Evolutionary conservation across 2,797 vertebrate genomes (phyloP), one percentile per base, ranked within the genome.

Genomic region (Sebastes trivittatus): DNA sequence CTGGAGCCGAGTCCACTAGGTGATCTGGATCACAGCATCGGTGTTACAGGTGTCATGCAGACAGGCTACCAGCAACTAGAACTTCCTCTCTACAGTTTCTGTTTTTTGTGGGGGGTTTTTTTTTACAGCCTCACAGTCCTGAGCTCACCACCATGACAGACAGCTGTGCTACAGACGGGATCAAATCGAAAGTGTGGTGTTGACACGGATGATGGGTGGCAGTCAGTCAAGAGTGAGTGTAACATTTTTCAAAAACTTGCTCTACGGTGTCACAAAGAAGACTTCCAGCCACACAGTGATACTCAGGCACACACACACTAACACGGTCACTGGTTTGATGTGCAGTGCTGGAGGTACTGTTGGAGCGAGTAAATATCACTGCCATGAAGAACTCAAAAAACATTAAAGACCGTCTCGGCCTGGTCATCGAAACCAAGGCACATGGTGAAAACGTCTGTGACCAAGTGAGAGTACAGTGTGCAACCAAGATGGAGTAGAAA

Each of bases 201-300:
- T 73, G 83, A 91, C 79, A 89, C 82, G 82, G 88, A 86, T 77
- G 61, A 89, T 74, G 71, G 70, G 72, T 49, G 30, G 81, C 38
- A 82, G 74, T 83, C 87, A 72, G 77, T 85, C 72, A 78, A 79
- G 75, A 84, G 82, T 66, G 70, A 72, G 56, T 18, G 65, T 46
- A 84, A 85, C 58, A 78, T 67, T 62, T 76, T 86, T 87, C 60
- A 76, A 78, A 88, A 88, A 83, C 56, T 77, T 79, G 81, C 55
- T 64, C 52, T 52, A 22, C 62, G 70, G 70, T 83, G 87, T 81
- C 74, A 84, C 79, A 86, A 76, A 77, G 75, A 68, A 65, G 77
- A 77, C 59, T 77, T 73, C 71, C 58, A 81, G 70, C 42, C 65
- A 72, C 60, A 71, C 56, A 66, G 52, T 58, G 59, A 87, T 75